Percentiles rank a stretch among this genome's conserved stretches.
Evolutionary conservation across 2,113 vertebrate species (phyloP).

Genomic region (Tympanuchus pallidicinctus): DNA sequence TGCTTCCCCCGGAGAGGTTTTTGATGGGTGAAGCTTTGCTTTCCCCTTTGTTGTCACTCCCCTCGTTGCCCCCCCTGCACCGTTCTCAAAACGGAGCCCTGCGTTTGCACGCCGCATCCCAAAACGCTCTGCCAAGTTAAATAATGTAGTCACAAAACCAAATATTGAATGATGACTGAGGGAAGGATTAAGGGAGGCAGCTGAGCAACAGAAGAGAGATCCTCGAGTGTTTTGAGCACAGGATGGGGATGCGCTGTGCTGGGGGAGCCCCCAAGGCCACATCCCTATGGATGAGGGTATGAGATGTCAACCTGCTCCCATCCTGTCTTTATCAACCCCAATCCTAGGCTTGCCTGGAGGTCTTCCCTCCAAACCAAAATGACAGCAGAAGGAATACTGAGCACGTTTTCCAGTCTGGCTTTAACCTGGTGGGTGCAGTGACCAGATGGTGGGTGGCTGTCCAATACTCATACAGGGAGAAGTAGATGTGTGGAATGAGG

Average conservation of each 20-base stretch:
- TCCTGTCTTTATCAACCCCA: too few species aligned
- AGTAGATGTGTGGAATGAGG: neutral
- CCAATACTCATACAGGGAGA: constrained; percentile 1
- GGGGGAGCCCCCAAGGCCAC: too few species aligned
- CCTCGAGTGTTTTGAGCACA: constrained; percentile 31
- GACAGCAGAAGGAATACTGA: neutral
- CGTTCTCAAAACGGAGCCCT: neutral
- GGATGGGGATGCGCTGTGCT: neutral
- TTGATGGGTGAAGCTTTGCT: constrained; percentile 54
- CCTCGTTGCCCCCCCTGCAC: neutral
- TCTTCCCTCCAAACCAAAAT: neutral
- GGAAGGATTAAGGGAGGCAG: constrained; percentile 52
- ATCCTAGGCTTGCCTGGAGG: neutral
- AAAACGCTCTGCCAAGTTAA: constrained; percentile 51
- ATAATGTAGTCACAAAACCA: constrained; percentile 69
- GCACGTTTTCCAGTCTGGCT: neutral
- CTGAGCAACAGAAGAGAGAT: constrained; percentile 47
- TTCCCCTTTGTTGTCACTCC: neutral
- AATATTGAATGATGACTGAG: constrained; percentile 70
- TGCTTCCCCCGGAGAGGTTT: neutral
- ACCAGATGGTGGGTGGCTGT: neutral
- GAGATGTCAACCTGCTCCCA: too few species aligned
- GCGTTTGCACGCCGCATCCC: constrained; percentile 27
- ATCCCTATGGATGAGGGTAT: neutral
- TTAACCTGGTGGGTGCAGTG: neutral